Base-by-base conservation (phyloP, 2,113 vertebrate species). In the Xenus cinereus region DNA sequence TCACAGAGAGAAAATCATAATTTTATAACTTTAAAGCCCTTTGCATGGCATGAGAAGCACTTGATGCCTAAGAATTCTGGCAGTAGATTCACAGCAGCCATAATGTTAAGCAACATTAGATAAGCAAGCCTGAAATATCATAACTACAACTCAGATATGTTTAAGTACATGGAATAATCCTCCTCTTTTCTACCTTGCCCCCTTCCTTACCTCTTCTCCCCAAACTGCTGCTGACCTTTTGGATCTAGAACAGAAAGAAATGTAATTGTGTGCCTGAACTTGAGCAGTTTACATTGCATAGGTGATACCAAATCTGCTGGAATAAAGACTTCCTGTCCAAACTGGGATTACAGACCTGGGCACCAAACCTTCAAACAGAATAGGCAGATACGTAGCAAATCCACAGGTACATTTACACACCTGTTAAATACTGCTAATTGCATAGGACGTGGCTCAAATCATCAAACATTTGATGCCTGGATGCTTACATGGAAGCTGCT, bases 181-280 rank as follows among this genome's bases (percentile, higher is more conserved):
- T 78, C 5, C 4, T 81, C 24, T 75, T 60, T 72, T 68, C 45
- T 45, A 45, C 35, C 14, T 43, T 43, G 4, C 26, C 6, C 8
- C 10, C 4, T 84, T 79, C 62, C 48, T 78, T 43, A 35, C 5
- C 9, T 93, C 53, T 67, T 76, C 35, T 64, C 30, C 30, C 30
- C 19, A 69, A 15, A 79, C 5, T 3, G 0, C 1, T 76, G 11
- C 14, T 92, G 79, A 37, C 24, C 14, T 57, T 57, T 20, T 39
- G 9, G 8, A 73, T 28, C 23, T 64, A 39, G 30, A 63, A 51
- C 18, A 72, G 37, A 78, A 93, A 78, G 7, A 1, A 81, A 68
- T n/a, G 5, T 10, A 50, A 43, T 30, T 7, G 1, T 21, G 7
- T 21, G 9, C 21, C 17, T 0, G 0, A 78, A 68, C 2, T 28